Conservation (phyloP, 92 coral and sea anemone genomes). For the Zoanthus sociatus region DNA sequence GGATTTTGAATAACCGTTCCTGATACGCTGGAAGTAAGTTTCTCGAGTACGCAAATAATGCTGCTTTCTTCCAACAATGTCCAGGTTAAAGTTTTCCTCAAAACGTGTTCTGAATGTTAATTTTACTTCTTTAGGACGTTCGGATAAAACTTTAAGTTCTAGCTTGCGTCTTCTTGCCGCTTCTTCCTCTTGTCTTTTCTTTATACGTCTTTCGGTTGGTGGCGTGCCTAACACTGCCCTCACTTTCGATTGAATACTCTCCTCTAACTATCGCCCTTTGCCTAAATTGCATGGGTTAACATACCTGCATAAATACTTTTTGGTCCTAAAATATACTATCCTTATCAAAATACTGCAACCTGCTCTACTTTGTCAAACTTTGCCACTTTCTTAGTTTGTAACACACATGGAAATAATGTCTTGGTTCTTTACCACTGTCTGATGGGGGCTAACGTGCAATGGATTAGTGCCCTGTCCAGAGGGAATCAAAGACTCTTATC, state of each 20-base stretch:
- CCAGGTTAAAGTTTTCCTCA: slow-evolving; percentile 66
- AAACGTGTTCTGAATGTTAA: slow-evolving; percentile 49
- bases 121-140: slow-evolving; percentile 33
- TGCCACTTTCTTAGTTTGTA: no score
- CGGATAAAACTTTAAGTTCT: slow-evolving; percentile 36
- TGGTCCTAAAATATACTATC: no score
- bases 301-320: no score
- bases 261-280: slow-evolving; percentile 52
- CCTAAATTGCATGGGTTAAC: no score
- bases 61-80: slow-evolving; percentile 70
- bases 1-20: neutral
- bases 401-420: no score
- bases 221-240: slow-evolving; percentile 92
- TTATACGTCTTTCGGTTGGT: slow-evolving; percentile 77
- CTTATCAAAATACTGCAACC: no score
- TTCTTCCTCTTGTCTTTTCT: slow-evolving; percentile 72
- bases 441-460: no score
- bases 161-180: slow-evolving; percentile 57
- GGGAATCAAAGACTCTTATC: no score
- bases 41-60: slow-evolving; percentile 70
- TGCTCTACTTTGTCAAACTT: no score
- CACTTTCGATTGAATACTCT: slow-evolving; percentile 85
- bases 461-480: no score
- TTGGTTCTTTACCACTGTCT: no score
- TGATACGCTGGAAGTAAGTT: neutral